phyloP scores from a whole-genome alignment of 1,140 invertebrate genomes.

The Drosophila takahashii region DNA sequence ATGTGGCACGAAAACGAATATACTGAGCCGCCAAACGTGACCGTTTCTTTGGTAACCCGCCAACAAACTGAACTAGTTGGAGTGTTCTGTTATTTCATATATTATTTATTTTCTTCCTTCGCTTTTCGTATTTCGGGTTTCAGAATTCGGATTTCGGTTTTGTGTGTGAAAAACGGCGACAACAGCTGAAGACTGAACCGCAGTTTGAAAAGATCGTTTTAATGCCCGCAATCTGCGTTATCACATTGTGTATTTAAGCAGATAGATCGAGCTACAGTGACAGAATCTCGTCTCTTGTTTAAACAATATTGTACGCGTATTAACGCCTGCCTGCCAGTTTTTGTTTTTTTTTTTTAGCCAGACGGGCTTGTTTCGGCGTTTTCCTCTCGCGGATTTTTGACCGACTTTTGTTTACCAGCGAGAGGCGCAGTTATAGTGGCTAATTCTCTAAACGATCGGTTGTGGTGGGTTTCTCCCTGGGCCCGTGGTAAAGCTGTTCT shows the following conservation, averaged over 20 bases:
- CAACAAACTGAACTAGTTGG: conserved; percentile 34
- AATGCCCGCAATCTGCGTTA: conserved; percentile 66
- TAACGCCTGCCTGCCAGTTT: conserved; percentile 39
- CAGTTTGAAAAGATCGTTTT: conserved; percentile 17
- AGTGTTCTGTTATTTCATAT: conserved; percentile 18
- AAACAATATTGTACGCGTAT: conserved; percentile 47
- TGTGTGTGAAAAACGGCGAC: conserved; percentile 30
- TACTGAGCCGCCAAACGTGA: conserved; percentile 33
- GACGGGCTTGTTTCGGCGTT: conserved; percentile 23
- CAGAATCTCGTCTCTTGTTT: conserved; percentile 49
- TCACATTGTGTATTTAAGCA: conserved; percentile 73
- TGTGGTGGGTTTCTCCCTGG: conserved; percentile 19
- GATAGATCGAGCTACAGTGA: conserved; percentile 59
- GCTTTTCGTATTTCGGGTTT: conserved; percentile 9
- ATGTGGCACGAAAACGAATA: conserved; percentile 11
- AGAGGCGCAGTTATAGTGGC: conserved; percentile 22
- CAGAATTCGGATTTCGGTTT: conserved; percentile 7
- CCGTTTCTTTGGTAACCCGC: conserved; percentile 28
- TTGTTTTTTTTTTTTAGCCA: conserved; percentile 18
- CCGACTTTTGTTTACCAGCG: conserved; percentile 68
- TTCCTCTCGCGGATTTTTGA: conserved; percentile 10
- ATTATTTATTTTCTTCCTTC: conserved; percentile 27
- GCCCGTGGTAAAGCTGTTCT: conserved; percentile 1
- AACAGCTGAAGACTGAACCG: conserved; percentile 36
- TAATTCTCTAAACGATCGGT: conserved; percentile 12